These are phyloP conservation scores for Rhineura floridana DNA, from an alignment of 2,113 vertebrate species.

Conservation along the genomic window DNA sequence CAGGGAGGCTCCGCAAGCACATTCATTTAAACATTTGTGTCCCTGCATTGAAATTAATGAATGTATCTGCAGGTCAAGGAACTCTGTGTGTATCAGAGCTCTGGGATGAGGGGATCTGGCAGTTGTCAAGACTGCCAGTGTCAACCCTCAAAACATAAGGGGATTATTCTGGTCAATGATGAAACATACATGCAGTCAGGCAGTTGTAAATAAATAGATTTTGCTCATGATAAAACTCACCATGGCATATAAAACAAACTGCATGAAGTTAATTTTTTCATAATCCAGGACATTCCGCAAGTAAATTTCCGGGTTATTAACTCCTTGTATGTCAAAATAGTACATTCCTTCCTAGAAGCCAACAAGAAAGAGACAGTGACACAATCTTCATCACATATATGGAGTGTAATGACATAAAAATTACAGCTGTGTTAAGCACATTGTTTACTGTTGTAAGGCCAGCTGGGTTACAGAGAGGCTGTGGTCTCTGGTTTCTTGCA, in stretches of 20 bases:
- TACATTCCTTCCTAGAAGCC: slow-evolving; percentile 67
- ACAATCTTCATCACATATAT: not conserved
- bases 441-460: not conserved
- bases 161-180: not conserved
- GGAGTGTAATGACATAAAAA: not conserved
- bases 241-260: slow-evolving; percentile 79
- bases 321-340: slow-evolving; percentile 81
- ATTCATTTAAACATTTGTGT: not conserved
- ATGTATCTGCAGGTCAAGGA: not conserved
- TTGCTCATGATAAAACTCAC: slow-evolving; percentile 66
- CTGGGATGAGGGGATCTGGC: not conserved
- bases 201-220: not conserved
- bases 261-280: slow-evolving; percentile 74
- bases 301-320: slow-evolving; percentile 79
- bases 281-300: slow-evolving; percentile 82
- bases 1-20: not conserved
- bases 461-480: not conserved
- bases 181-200: not conserved
- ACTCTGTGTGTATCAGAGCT: not conserved
- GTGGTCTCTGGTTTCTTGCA: not conserved
- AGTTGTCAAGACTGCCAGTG: not conserved
- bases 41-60: not conserved
- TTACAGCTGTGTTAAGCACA: not conserved
- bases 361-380: not conserved
- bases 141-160: not conserved